A percentile compares a stretch with the other conserved stretches of the same genome.
Conservation (phyloP, 2,797 vertebrate species). For the Alca torda region DNA sequence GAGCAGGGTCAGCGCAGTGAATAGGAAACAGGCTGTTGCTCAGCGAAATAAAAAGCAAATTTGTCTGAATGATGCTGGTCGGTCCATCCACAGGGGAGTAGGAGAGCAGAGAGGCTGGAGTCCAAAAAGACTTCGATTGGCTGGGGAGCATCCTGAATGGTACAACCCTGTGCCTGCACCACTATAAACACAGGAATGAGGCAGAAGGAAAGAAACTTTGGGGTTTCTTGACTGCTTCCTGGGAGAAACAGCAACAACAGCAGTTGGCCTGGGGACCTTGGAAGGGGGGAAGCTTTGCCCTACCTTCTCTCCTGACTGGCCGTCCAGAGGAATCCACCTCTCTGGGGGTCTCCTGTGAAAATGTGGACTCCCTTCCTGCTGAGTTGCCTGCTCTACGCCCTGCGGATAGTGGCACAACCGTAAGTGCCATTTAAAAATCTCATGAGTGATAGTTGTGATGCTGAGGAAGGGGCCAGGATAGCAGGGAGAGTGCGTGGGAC, state of each 20-base stretch:
- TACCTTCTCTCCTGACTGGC: neutral
- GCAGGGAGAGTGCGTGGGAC: neutral
- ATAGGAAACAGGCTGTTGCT: neutral
- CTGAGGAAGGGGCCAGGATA: neutral
- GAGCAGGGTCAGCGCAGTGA: neutral
- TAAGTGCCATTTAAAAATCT: constrained; percentile 6
- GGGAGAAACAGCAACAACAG: neutral
- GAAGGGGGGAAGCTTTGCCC: neutral
- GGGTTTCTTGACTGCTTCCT: neutral
- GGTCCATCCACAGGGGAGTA: neutral
- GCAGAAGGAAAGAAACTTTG: neutral
- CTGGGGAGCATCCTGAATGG: neutral
- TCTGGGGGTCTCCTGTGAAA: neutral
- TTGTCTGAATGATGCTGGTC: neutral
- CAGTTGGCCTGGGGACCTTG: neutral
- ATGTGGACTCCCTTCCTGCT: constrained; percentile 38
- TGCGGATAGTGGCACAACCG: constrained; percentile 25
- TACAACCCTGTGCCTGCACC: constrained; percentile 2
- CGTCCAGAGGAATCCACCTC: neutral
- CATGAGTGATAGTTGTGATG: neutral
- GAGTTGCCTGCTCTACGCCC: neutral
- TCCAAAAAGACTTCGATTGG: constrained; percentile 57
- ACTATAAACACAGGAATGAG: constrained; percentile 42
- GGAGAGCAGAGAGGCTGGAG: neutral
- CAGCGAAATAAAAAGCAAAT: neutral